Conservation (phyloP, 2,888 invertebrate species). For the Dione vanillae region DNA sequence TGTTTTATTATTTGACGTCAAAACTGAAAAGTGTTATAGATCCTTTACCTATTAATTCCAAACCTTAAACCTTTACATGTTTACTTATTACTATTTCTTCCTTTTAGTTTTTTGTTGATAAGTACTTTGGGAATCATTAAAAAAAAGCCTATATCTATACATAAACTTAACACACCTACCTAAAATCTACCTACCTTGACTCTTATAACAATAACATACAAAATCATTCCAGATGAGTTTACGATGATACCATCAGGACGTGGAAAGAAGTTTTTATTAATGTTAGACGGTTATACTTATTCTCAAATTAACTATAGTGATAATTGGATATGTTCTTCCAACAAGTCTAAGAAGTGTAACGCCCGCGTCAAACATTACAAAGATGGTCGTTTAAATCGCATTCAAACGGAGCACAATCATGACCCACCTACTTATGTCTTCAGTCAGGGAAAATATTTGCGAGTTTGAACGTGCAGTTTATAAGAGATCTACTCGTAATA, state of each 20-base stretch:
- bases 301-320: conserved; percentile 55
- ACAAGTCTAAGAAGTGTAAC: conserved; percentile 20
- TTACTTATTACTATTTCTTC: too few species aligned
- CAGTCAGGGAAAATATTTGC: not conserved
- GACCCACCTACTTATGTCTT: conserved; percentile 10
- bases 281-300: conserved; percentile 58
- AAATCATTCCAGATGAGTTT: conserved; percentile 44
- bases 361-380: conserved; percentile 8
- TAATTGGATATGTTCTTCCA: conserved; percentile 55
- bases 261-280: conserved; percentile 58
- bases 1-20: not conserved
- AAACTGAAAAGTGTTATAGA: not conserved
- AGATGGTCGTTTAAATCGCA: conserved; percentile 1
- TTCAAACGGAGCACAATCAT: conserved; percentile 20
- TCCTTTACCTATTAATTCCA: not conserved
- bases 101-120: too few species aligned
- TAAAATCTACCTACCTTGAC: not conserved
- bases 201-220: not conserved
- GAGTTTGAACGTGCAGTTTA: not conserved
- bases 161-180: too few species aligned
- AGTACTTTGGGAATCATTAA: too few species aligned
- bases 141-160: not conserved
- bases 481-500: not conserved
- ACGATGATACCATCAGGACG: conserved; percentile 54
- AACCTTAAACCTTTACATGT: too few species aligned